A percentile compares a stretch with the other conserved stretches of the same genome.
These are phyloP conservation scores for Medauroidea extradentata DNA, from an alignment of 1,140 invertebrate species.

Conservation along the genomic window DNA sequence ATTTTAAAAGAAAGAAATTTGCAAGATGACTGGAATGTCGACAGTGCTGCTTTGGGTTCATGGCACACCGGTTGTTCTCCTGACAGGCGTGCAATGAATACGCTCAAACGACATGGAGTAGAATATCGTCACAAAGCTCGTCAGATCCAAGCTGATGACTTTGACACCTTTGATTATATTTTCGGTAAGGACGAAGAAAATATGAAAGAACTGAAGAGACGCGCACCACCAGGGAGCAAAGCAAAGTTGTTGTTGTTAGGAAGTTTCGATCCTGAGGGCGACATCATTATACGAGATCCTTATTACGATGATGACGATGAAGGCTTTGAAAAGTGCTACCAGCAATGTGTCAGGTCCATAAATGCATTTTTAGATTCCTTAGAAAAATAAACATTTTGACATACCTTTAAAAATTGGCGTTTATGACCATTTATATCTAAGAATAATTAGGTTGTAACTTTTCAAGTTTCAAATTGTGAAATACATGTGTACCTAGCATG, in stretches of 20 bases:
- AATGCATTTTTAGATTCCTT: too few species aligned
- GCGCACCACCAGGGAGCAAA: constrained; percentile 56
- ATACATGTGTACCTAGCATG: too few species aligned
- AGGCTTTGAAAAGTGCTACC: constrained; percentile 68
- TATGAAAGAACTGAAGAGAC: constrained; percentile 59
- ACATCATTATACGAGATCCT: constrained; percentile 79
- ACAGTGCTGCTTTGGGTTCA: constrained; percentile 79
- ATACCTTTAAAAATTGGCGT: too few species aligned
- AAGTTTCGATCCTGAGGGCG: constrained; percentile 72
- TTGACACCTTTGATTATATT: constrained; percentile 74
- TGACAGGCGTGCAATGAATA: constrained; percentile 67
- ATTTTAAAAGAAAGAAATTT: constrained; percentile 57
- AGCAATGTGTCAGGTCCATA: constrained; percentile 59
- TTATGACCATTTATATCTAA: too few species aligned
- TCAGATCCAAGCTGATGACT: constrained; percentile 66
- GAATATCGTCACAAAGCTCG: constrained; percentile 70
- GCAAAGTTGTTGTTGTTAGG: constrained; percentile 75
- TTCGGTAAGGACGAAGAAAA: constrained; percentile 89
- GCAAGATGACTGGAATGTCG: constrained; percentile 68
- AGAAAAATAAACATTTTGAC: too few species aligned
- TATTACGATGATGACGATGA: constrained; percentile 66
- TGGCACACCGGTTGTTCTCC: constrained; percentile 83
- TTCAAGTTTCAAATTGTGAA: too few species aligned
- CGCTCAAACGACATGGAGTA: constrained; percentile 66
- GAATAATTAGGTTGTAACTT: too few species aligned